Conservation (phyloP, 2,888 invertebrate species). For the Andrena bicolor region DNA sequence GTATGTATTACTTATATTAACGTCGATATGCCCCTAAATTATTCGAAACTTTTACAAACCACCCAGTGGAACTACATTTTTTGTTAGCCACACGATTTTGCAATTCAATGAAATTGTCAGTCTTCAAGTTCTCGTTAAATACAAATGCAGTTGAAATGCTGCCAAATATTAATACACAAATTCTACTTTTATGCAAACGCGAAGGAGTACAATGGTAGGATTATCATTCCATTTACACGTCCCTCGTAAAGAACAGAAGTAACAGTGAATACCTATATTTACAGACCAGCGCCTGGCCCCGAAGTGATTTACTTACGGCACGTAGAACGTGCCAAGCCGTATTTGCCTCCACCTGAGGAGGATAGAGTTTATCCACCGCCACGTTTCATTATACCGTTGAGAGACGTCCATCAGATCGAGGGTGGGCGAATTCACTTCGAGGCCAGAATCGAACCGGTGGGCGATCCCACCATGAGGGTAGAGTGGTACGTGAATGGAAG, state of each 20-base stretch:
- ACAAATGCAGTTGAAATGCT: background rate
- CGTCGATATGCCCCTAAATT: no score
- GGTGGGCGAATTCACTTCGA: slow-evolving; percentile 98
- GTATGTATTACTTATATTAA: no score
- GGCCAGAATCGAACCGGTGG: slow-evolving; percentile 98
- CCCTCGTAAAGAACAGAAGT: background rate
- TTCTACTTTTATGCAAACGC: slow-evolving; percentile 32
- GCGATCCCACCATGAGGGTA: slow-evolving; percentile 97
- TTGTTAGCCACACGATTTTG: no score
- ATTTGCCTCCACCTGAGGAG: slow-evolving; percentile 92
- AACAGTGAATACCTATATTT: slow-evolving; percentile 69
- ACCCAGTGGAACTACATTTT: no score
- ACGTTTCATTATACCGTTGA: slow-evolving; percentile 95
- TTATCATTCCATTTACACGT: slow-evolving; percentile 1
- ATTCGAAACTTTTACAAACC: no score
- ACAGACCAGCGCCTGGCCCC: slow-evolving; percentile 94
- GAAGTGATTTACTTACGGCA: slow-evolving; percentile 97
- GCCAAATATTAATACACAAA: background rate
- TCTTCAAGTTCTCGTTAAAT: slow-evolving; percentile 9
- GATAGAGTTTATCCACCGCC: slow-evolving; percentile 96
- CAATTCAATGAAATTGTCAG: no score
- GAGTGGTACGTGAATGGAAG: slow-evolving; percentile 98
- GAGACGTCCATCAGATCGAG: slow-evolving; percentile 93
- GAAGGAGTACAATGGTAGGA: slow-evolving; percentile 21
- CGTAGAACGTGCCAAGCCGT: slow-evolving; percentile 95